Base-by-base conservation (phyloP, 2,113 vertebrate genomes). In the Macquaria ambigua region DNA sequence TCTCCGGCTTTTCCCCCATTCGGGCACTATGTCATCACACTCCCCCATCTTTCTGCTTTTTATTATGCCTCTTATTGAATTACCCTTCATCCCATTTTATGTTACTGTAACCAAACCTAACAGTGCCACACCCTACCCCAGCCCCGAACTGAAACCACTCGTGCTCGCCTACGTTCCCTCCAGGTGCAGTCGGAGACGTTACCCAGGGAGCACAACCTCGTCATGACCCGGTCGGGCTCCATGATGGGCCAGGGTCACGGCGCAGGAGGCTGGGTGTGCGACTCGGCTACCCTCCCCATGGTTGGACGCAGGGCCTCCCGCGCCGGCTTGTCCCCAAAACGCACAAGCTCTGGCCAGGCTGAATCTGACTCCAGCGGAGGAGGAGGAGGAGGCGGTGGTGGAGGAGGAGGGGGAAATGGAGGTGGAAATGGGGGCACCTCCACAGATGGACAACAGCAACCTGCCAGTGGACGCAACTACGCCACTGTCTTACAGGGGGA, bases 191-290 rank as follows among this genome's bases (percentile, higher is more conserved):
- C 95, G 21, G 95, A 96, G 85, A 88, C 78, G 0, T 64, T 92
- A 8, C 90, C 94, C 61, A 81, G 93, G 41, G 96, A 96, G 59
- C 92, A 94, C 53, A 95, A 91, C 77, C 94, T 96, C 23, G 96
- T 96, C 69, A 88, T 96, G 93, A 96, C 96, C 43, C 94, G 94
- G 39, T 95, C 95, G 0, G 95, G 94, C 80, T 94, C 95, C 53
- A 21, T 93, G 23, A 90, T 93, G 23, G 92, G 94, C 62, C 87
- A 90, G 21, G 91, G 86, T 73, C 91, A 92, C n/a, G 48, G 79
- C 6, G 59, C 43, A 0, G 93, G 94, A 50, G 82, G 90, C 71
- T 96, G 96, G 95, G 55, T 91, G 69, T 95, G 93, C n/a, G 95
- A 96, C 84, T 94, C 95, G 0, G 78, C 95, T 3, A 95, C 94